Base-by-base conservation (phyloP, 2,888 invertebrate genomes). In the Acholoe squamosa region DNA sequence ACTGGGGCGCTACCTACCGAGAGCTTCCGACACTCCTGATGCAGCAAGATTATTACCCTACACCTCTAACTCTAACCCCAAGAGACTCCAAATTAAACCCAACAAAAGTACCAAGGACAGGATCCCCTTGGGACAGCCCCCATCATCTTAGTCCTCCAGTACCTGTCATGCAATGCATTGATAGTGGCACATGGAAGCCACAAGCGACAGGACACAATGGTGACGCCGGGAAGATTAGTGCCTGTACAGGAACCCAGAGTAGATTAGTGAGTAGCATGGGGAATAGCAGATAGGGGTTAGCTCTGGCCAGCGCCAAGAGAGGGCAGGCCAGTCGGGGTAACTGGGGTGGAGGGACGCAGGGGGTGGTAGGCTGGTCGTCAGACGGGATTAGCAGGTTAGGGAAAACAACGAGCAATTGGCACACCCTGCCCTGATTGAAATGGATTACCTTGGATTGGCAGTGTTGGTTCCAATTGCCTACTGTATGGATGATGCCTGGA, bases 361-460 rank as follows among this genome's bases (percentile, higher is more conserved):
- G 25, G 84, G 86, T 52, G 28, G 56, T 16, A 54, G 22, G 54
- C 7, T 51, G 86, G 54, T 51, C 3, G 56, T 22, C 28, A 54
- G 14, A 43, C 43, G 34, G 56, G 56, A 86, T 54, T 86, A 86
- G 86, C 28, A 31, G 52, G 86, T 14, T 16, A 56, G 28, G 54
- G 86, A 54, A 52, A 56, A 80, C 80, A 80, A 80, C 80, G 22
- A 25, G 80, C 80, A 80, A 80, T 80, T 43, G 43, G 80, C 10
- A 19, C 22, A 19, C 80, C 14, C 22, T 19, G 12, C 5, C 33
- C 43, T 33, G 80, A 80, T 33, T 80, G 80, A 80, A 80, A 80
- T 80, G 16, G 43, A 80, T 76, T 25, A 31, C 28, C 22, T 61
- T 28, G 76, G 25, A 22, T 80, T 22, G 22, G 25, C 34, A 43